Evolutionary conservation across 1,140 invertebrate species (phyloP).

Genomic region (Pseudomyrmex dendroicus): DNA sequence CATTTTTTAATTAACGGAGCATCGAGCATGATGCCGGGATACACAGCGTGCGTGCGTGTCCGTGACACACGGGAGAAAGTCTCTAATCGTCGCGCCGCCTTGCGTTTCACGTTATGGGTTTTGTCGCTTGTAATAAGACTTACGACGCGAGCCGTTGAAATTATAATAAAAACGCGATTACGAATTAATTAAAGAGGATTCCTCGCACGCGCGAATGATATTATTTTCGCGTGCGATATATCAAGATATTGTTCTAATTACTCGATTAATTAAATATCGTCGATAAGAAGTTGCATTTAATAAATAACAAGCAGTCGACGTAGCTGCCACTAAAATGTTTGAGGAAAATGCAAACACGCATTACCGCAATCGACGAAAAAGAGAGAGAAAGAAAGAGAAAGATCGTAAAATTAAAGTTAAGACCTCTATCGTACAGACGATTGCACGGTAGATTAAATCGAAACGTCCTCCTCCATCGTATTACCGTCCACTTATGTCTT

Average conservation of each 20-base stretch:
- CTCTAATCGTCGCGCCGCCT: constrained; percentile 35
- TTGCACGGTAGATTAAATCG: neutral
- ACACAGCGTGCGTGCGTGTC: constrained; percentile 60
- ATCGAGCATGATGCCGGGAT: constrained; percentile 76
- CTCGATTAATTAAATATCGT: constrained; percentile 3
- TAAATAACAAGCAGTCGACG: neutral
- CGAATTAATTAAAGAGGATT: constrained; percentile 58
- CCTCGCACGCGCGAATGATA: neutral
- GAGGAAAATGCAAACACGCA: too few species aligned
- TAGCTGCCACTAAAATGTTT: too few species aligned
- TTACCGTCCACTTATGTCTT: constrained; percentile 34
- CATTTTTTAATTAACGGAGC: constrained; percentile 74
- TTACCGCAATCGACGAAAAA: too few species aligned
- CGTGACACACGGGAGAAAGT: constrained; percentile 63
- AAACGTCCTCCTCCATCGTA: constrained; percentile 9
- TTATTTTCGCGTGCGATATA: constrained; percentile 52
- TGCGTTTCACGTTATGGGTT: neutral
- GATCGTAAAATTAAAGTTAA: constrained; percentile 41
- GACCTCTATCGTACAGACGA: neutral
- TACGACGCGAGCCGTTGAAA: constrained; percentile 3
- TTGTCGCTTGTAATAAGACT: constrained; percentile 44
- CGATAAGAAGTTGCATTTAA: neutral
- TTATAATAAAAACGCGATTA: constrained; percentile 25
- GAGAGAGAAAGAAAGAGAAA: neutral
- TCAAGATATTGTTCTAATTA: constrained; percentile 34